Base-by-base conservation (phyloP, 2,888 invertebrate species). In the Diarsia mendica region DNA sequence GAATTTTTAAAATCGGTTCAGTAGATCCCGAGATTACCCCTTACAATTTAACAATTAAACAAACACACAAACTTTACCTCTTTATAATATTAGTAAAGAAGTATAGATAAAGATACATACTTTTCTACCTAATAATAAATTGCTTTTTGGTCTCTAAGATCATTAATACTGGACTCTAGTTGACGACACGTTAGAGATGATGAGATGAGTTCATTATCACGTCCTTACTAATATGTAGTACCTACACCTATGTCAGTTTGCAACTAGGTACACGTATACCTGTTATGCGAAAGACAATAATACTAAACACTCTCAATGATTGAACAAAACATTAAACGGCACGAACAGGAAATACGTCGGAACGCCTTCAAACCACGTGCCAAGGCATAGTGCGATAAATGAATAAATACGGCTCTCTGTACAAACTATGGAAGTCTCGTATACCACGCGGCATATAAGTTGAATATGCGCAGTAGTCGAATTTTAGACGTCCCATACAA, bases 321-420 rank as follows among this genome's bases (percentile, higher is more conserved):
- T 70, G 48, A 61, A 79, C 67, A 70, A 81, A 73, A 81, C 82
- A 81, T 71, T 15, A 65, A 72, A 72, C 69, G 53, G 73, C 82
- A 83, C 82, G 85, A 73, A 84, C 85, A 61, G 77, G 82, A 84
- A 80, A 67, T 72, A 67, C 51, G 44, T 82, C 18, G 46, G 15
- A 60, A 51, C n/a, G 5, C 46, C 60, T 33, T 18, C 15, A 53
- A 60, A 8, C 46, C 65, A 84, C 78, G 85, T 84, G 39, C 70
- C 11, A 39, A 23, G 49, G 77, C 49, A 70, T 66, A 71, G 48
- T 77, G 23, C 83, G 39, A 44, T 60, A 66, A 28, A 39, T 76
- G 5, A 64, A 61, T 61, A 84, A 70, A 72, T 39, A 65, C 23
- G 60, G 0, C 18, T n/a, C 23, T 23, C 55, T 2, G 23, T 55